Conservation (phyloP, 1,140 invertebrate species). For the Drosophila cardini region DNA sequence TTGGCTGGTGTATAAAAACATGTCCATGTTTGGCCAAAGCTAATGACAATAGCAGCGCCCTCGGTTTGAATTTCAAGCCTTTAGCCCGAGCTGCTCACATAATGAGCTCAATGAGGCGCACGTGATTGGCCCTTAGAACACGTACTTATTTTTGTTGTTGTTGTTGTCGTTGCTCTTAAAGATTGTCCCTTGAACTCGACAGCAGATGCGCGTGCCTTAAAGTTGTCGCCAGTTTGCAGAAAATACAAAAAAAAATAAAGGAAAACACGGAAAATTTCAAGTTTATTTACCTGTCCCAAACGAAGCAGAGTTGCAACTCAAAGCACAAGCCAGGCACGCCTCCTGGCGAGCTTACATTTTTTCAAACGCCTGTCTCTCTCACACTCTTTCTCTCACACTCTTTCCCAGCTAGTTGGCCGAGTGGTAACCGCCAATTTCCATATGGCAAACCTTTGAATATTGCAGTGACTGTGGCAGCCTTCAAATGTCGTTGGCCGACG, state of each 20-base stretch:
- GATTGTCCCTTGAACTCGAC: slow-evolving; percentile 15
- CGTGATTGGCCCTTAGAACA: slow-evolving; percentile 69
- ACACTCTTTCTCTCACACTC: not conserved
- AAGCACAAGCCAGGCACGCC: slow-evolving; percentile 21
- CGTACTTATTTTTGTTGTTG: slow-evolving; percentile 38
- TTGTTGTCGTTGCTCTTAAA: slow-evolving; percentile 22
- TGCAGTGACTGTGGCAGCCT: slow-evolving; percentile 51
- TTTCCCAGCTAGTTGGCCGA: not conserved
- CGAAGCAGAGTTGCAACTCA: slow-evolving; percentile 23
- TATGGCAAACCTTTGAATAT: slow-evolving; percentile 68
- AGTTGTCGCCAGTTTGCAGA: slow-evolving; percentile 5
- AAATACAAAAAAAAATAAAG: slow-evolving; percentile 6
- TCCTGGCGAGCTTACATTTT: slow-evolving; percentile 6
- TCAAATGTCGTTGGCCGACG: slow-evolving; percentile 67
- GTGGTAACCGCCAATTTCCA: slow-evolving; percentile 61
- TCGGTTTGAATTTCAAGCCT: slow-evolving; percentile 50
- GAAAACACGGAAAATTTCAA: slow-evolving; percentile 29
- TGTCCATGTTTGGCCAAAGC: slow-evolving; percentile 18
- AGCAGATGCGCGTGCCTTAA: slow-evolving; percentile 22
- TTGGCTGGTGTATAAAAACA: slow-evolving; percentile 7
- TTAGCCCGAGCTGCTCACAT: slow-evolving; percentile 52
- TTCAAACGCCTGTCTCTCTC: not conserved
- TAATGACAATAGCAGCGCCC: slow-evolving; percentile 48
- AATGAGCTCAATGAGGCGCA: slow-evolving; percentile 74
- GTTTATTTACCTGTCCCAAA: slow-evolving; percentile 52